Base-by-base conservation (phyloP, 1,140 invertebrate genomes). In the Wiebesia pumilae region DNA sequence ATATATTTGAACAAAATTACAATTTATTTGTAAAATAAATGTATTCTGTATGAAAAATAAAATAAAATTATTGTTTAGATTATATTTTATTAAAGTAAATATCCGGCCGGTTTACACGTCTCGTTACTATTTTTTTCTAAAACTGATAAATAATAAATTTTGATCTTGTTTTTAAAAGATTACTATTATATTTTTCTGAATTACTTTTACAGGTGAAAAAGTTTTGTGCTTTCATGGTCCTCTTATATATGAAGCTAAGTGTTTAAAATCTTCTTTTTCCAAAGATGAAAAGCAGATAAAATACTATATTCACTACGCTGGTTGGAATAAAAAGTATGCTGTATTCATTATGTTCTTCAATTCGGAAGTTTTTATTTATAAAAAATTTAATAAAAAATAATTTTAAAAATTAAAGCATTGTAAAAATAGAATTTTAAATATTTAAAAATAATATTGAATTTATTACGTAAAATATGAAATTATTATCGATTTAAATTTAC, bases 161-260 rank as follows among this genome's bases (percentile, higher is more conserved):
- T 80, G 43, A 21, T 30, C 21, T 38, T n/a, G 38, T 82, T 58
- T 24, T 51, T 14, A 58, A 35, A 71, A 33, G 30, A 69, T 35
- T 30, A 69, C 7, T 33, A 33, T 73, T 47, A 7, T 43, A n/a
- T 43, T 75, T 71, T 84, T 47, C 35, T 65, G n/a, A 30, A 81
- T 43, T 77, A 30, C n/a, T 35, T 43, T 82, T 83, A 16, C 92
- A 98, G 97, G 97, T 86, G 98, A 99, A 94, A 98, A 98, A 92
- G 98, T 99, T 1, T 94, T 99, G n/a, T 99, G 98, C 93, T 99
- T 98, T 91, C 98, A 99, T 94, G 98, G 98, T 0, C 98, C 98
- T 19, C 94, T 99, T 16, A 97, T 99, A 87, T 99, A 99, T 93
- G 98, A 99, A 95, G 98, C 98, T 16, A 99, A 99, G 95, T 98